phyloP scores from a whole-genome alignment of 1,140 invertebrate species.

The Hestina assimilis region DNA sequence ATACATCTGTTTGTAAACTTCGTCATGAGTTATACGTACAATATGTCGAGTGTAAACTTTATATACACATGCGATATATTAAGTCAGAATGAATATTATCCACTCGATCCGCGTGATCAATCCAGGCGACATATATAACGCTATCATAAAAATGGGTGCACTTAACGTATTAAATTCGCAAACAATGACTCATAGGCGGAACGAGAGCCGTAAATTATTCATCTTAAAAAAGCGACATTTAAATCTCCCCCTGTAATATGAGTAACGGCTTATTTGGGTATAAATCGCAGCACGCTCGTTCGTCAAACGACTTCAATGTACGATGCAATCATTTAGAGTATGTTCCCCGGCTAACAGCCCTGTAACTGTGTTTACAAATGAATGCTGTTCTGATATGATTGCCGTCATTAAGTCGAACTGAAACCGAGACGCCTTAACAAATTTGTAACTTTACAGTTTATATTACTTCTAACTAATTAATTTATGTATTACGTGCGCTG shows the following conservation, averaged over 20 bases:
- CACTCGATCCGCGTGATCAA: constrained; percentile 39
- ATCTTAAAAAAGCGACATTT: constrained; percentile 66
- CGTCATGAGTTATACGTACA: constrained; percentile 33
- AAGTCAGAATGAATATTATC: constrained; percentile 31
- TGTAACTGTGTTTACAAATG: constrained; percentile 41
- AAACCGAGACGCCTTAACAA: neutral
- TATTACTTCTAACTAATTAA: constrained; percentile 13
- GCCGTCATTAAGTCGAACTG: constrained; percentile 24
- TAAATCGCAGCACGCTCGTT: constrained; percentile 50
- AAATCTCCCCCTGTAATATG: constrained; percentile 67
- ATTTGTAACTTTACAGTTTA: neutral
- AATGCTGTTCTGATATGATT: constrained; percentile 36
- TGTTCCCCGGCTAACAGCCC: constrained; percentile 43
- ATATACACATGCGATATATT: constrained; percentile 9
- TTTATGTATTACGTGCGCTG: constrained; percentile 7
- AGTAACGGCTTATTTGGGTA: constrained; percentile 60
- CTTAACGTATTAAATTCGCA: constrained; percentile 68
- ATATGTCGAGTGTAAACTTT: constrained; percentile 25
- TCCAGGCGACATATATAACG: constrained; percentile 46
- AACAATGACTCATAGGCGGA: constrained; percentile 52
- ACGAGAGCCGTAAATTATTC: constrained; percentile 51
- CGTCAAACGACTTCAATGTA: constrained; percentile 58
- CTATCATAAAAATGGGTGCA: constrained; percentile 51
- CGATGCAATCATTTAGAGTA: constrained; percentile 66
- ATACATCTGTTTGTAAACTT: constrained; percentile 60